Evolutionary conservation across 2,797 vertebrate species (phyloP), one percentile per base, ranked within the genome.

Genomic region (Darevskia nairensis): DNA sequence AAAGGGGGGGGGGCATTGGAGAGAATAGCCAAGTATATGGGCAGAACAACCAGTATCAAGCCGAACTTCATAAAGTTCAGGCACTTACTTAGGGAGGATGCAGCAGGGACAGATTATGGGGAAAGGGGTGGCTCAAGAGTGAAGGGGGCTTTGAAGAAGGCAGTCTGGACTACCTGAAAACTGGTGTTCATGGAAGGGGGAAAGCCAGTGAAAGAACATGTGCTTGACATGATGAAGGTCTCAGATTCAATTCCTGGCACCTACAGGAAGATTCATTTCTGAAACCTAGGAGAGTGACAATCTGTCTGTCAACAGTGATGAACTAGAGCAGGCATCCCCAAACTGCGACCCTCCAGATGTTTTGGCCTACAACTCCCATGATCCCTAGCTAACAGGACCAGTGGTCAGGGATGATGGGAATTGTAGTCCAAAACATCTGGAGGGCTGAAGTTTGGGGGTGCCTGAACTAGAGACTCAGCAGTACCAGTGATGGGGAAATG

Each of bases 31-130:
- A 83, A 83, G 66, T 46, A 86, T 91, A 87, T 29, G 23, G 76
- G 59, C 41, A 86, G 50, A 55, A 55, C 50, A 50, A 50, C 46
- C 46, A 55, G 13, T 55, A 55, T 61, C 59, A 64, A 93, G 91
- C 83, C 90, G 90, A 90, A 27, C 50, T 15, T 92, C n/a, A 87
- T 93, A 74, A 89, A 93, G 41, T 69, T 84, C 1, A 59, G 32
- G 50, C 10, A 13, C 46, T 39, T 27, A 39, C n/a, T 75, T 19
- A 39, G 15, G 71, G 68, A 89, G 6, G 5, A 1, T 32, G 27
- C 19, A 50, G 8, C n/a, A 66, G 59, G 39, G 83, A 39, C 15
- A 75, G 10, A 55, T 71, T 46, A 44, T 27, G 35, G n/a, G 21
- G 32, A 27, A 78, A 3, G 77, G 41, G 41, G 39, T 32, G 72